Evolutionary conservation across 2,888 invertebrate species (phyloP).

Genomic region (Spialia ferax): DNA sequence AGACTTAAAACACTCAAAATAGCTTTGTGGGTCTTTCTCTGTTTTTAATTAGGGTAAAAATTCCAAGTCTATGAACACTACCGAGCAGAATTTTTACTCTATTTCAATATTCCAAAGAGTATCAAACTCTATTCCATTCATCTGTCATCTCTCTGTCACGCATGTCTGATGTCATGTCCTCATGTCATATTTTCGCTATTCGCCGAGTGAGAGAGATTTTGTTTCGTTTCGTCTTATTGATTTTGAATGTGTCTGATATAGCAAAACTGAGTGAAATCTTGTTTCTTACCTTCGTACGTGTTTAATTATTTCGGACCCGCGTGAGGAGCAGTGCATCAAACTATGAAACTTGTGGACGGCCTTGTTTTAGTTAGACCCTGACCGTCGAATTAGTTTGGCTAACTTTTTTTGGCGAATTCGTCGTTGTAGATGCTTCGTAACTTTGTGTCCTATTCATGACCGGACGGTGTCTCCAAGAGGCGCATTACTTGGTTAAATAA

Average conservation of each 20-base stretch:
- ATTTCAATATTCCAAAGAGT: no score
- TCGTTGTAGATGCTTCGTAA: conserved; percentile 7
- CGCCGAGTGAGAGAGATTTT: conserved; percentile 49
- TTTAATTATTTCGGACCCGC: conserved; percentile 23
- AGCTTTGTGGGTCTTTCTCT: no score
- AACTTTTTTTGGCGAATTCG: conserved; percentile 28
- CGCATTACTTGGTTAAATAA: conserved; percentile 14
- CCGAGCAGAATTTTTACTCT: no score
- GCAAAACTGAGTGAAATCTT: conserved; percentile 48
- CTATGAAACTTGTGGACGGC: conserved; percentile 48
- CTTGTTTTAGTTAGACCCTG: conserved; percentile 50
- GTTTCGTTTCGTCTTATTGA: conserved; percentile 59
- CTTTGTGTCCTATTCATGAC: conserved; percentile 20
- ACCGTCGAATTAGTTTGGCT: conserved; percentile 49
- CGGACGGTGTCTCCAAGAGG: conserved; percentile 6
- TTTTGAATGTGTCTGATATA: conserved; percentile 56
- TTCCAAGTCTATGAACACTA: no score
- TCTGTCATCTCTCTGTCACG: no score
- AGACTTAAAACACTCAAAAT: no score
- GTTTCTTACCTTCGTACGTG: conserved; percentile 38
- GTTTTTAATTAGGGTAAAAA: no score
- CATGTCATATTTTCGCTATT: no score
- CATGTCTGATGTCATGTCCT: no score
- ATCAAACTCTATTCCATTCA: no score
- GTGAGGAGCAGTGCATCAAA: conserved; percentile 42